Evolutionary conservation across 2,113 vertebrate species (phyloP), one percentile per base, ranked within the genome.

Genomic region (Paraplagusia blochii): DNA sequence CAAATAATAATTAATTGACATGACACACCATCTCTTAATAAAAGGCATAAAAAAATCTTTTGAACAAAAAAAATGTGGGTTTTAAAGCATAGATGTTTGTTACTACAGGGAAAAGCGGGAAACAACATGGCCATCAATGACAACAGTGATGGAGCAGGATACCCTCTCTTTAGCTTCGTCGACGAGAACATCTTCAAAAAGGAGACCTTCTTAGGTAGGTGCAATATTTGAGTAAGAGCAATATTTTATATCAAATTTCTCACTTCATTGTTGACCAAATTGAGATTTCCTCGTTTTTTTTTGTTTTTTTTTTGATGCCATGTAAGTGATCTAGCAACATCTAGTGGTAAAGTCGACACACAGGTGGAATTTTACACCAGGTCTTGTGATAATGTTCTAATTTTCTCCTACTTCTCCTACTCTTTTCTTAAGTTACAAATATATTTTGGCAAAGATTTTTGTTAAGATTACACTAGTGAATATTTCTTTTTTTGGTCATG

Each of bases 171-270:
- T 65, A 85, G 80, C 8, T 91, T 80, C 67, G 91, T 92, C 0
- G 81, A 92, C 45, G 90, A 92, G 71, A 90, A 74, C 57, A 87
- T 89, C 55, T 92, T 92, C 80, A 90, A 92, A 80, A 92, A 91
- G 71, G 90, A 92, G 68, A 92, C 90, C 0, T 92, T 92, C 75
- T 75, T 83, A 65, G 89, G 91, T 91, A 65, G 72, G 81, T 42
- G 16, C 10, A 16, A n/a, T n/a, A n/a, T n/a, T n/a, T 22, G 4
- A 11, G 7, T 6, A 8, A 4, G 13, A 22, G 22, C 14, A 11
- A 22, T 6, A 2, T 5, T 4, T 29, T 43, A 2, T 29, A 29
- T 29, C 22, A 29, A 4, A 29, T 44, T 14, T 2, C 1, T 59
- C 7, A 54, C 11, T 51, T 22, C 4, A 11, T 19, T 42, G 1